Evolutionary conservation across 2,797 vertebrate species (phyloP), one percentile per base, ranked within the genome.

Genomic region (Scolopax bukidnonensis): DNA sequence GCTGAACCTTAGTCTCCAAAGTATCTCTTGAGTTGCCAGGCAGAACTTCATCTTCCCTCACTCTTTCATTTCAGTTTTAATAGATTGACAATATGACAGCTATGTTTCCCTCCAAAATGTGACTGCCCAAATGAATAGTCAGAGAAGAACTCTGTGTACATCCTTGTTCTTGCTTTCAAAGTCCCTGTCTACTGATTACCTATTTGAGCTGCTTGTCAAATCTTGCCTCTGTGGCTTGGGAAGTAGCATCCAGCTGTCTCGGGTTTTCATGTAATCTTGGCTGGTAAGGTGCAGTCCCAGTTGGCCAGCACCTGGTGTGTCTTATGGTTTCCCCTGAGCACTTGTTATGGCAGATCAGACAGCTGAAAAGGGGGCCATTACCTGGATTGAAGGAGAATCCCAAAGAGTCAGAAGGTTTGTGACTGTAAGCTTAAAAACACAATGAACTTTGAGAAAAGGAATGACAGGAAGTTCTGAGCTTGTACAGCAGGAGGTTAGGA

Each of bases 381-480:
- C 28, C 30, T 32, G 21, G 41, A 85, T 41, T 68, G 87, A 77
- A 80, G 45, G 24, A 80, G 41, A 95, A 93, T 87, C 61, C 24
- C 18, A 25, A 70, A 24, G 80, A 86, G 48, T 74, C 6, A 2
- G 20, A 64, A 88, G 57, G 57, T 54, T 87, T 80, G 38, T 2
- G 10, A 50, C 0, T 1, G 45, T 84, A 80, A 91, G 50, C 87
- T 95, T 81, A 76, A 78, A 90, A 90, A 50, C 50, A 50, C 4
- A 23, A 76, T 59, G 54, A 93, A 84, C 61, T 90, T 78, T 94
- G 81, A 83, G 86, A 85, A 76, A 59, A 93, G 85, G 73, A 75
- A 47, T 88, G 73, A 71, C 50, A 78, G 91, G 91, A 93, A 94
- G 88, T 95, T 93, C 69, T 91, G 69, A 86, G 80, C 80, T 93